These are phyloP conservation scores for Drosophila ezoana DNA, from an alignment of 2,888 invertebrate genomes.

Conservation along the genomic window DNA sequence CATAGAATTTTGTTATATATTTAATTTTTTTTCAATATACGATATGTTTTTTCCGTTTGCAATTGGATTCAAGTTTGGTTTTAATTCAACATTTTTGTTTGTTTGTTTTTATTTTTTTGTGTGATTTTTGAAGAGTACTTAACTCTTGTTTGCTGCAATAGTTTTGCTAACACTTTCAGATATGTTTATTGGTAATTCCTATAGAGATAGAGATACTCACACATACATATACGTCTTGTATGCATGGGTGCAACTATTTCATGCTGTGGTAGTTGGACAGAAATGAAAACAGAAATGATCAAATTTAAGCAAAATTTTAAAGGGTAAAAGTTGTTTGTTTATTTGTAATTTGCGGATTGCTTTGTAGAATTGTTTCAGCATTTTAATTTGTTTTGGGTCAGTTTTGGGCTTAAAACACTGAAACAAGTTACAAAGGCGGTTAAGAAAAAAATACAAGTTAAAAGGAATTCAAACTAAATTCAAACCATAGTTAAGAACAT, in stretches of 20 bases:
- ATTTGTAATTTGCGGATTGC: not conserved
- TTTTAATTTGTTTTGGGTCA: conserved; percentile 74
- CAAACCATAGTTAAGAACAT: not conserved
- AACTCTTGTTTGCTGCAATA: conserved; percentile 69
- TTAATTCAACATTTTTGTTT: conserved; percentile 30
- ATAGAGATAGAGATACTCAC: conserved; percentile 29
- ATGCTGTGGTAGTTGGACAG: not conserved
- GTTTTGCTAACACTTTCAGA: conserved; percentile 51
- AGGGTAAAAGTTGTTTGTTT: not conserved
- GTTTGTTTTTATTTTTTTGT: conserved; percentile 61
- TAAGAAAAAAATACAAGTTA: not conserved
- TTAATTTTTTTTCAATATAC: conserved; percentile 23
- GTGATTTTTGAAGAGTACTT: conserved; percentile 74
- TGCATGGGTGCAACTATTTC: conserved; percentile 26
- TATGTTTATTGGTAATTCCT: conserved; percentile 52
- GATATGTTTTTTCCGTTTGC: conserved; percentile 28
- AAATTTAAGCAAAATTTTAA: not conserved
- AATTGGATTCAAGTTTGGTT: conserved; percentile 49
- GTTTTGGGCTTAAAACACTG: conserved; percentile 71
- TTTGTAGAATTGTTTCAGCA: conserved; percentile 73
- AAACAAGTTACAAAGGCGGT: conserved; percentile 69
- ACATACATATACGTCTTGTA: conserved; percentile 2
- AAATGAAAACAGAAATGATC: conserved; percentile 1
- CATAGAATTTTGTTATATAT: conserved; percentile 43
- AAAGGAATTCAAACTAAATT: not conserved